A percentile compares a stretch with the other conserved stretches of the same genome.
Evolutionary conservation across 2,113 vertebrate species (phyloP).

Genomic region (Paraplagusia blochii): DNA sequence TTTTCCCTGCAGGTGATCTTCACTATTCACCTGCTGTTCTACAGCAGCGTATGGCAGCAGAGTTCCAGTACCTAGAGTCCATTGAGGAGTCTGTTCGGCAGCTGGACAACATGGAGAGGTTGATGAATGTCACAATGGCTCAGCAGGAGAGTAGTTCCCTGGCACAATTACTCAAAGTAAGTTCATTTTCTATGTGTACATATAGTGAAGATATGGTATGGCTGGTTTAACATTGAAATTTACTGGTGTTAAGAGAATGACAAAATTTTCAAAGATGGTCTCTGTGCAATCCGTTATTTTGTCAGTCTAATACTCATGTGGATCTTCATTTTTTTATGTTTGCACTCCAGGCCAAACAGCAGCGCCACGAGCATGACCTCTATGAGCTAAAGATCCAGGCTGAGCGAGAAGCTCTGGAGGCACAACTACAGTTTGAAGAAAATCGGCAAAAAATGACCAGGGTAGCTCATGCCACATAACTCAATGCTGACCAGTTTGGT

Average conservation of each 20-base stretch:
- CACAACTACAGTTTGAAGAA: constrained; percentile 86
- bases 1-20: constrained; percentile 71
- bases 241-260: too few relatives aligned
- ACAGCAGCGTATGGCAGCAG: constrained; percentile 87
- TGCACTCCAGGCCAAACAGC: constrained; percentile 84
- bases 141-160: constrained; percentile 91
- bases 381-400: constrained; percentile 88
- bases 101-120: constrained; percentile 84
- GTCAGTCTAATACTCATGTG: too few relatives aligned
- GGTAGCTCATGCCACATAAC: constrained; percentile 70
- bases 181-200: too few relatives aligned
- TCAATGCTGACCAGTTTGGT: neutral
- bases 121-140: constrained; percentile 85
- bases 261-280: too few relatives aligned
- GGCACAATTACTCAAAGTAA: constrained; percentile 93
- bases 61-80: constrained; percentile 86
- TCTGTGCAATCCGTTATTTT: too few relatives aligned
- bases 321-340: too few relatives aligned
- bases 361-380: constrained; percentile 86
- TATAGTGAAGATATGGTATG: too few relatives aligned
- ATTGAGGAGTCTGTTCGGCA: constrained; percentile 90
- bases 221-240: too few relatives aligned
- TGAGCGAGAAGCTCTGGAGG: constrained; percentile 88
- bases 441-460: constrained; percentile 83
- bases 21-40: constrained; percentile 85